These are phyloP conservation scores for Cantharis lateralis DNA, from an alignment of 2,888 invertebrate genomes.

Conservation along the genomic window DNA sequence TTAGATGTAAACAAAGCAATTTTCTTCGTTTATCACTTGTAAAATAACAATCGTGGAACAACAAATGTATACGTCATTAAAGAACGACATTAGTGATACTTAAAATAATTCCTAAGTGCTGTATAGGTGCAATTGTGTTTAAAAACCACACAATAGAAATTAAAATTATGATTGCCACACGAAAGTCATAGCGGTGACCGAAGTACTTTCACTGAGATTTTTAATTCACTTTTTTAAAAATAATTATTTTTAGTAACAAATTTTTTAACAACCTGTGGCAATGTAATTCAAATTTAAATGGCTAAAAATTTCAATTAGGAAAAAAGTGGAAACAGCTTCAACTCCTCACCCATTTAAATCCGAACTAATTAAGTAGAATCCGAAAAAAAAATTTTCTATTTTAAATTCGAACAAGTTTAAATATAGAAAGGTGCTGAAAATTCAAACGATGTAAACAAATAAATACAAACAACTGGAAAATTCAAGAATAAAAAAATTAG, in stretches of 20 bases:
- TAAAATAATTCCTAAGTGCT: neutral
- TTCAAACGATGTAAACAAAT: neutral
- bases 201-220: neutral
- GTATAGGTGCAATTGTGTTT: neutral
- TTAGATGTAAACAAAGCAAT: neutral
- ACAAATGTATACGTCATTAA: neutral
- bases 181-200: neutral
- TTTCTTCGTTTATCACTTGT: neutral
- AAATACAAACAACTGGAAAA: neutral
- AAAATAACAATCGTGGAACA: neutral
- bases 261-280: neutral
- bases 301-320: neutral
- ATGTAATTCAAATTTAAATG: neutral
- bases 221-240: neutral
- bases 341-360: neutral
- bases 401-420: neutral
- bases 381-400: neutral
- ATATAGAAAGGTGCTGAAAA: neutral
- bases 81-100: neutral
- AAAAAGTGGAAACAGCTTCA: neutral
- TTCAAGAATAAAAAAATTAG: neutral
- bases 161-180: neutral
- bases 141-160: neutral
- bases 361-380: neutral
- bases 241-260: neutral